Evolutionary conservation across 2,888 invertebrate genomes (phyloP).

Genomic region (Cryptus viduatorius): DNA sequence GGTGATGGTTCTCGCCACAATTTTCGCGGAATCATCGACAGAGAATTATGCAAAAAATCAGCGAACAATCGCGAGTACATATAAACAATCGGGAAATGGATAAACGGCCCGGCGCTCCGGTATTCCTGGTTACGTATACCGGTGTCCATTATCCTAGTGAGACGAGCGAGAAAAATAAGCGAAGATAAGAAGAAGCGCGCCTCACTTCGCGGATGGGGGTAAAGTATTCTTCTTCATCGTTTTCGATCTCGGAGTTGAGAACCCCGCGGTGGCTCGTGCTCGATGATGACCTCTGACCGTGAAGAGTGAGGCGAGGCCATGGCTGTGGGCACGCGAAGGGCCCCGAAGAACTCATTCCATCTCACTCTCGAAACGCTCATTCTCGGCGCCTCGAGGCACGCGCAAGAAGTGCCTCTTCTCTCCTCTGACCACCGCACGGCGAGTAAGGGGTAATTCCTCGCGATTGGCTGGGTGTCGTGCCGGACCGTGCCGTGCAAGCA

Average conservation of each 20-base stretch:
- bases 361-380: conserved; percentile 51
- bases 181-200: no score
- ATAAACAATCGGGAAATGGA: conserved; percentile 35
- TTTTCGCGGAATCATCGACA: neutral
- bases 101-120: conserved; percentile 34
- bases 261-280: conserved; percentile 84
- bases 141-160: conserved; percentile 28
- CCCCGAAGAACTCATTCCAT: conserved; percentile 61
- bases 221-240: conserved; percentile 1
- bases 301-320: conserved; percentile 81
- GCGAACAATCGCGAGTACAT: conserved; percentile 23
- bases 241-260: conserved; percentile 76
- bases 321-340: conserved; percentile 80
- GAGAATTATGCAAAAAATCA: neutral
- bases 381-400: conserved; percentile 81
- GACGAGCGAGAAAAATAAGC: conserved; percentile 2
- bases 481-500: conserved; percentile 58
- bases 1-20: neutral
- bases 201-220: no score
- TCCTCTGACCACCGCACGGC: conserved; percentile 55
- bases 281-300: conserved; percentile 84
- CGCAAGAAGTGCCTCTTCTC: conserved; percentile 76
- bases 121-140: conserved; percentile 10
- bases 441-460: conserved; percentile 73
- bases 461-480: conserved; percentile 79